phyloP scores from a whole-genome alignment of 1,140 invertebrate species.

The Aphis gossypii region DNA sequence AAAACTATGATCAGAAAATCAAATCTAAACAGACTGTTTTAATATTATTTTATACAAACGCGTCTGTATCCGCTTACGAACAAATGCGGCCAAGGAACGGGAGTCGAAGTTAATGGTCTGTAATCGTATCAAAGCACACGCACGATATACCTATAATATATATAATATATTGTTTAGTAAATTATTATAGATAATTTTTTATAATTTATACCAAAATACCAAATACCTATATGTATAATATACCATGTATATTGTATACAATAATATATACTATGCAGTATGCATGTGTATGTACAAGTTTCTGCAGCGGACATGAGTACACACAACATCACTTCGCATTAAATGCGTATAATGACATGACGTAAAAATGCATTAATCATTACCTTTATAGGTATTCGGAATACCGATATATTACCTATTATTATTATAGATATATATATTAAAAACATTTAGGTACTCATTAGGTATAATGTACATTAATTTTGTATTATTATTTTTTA shows the following conservation, averaged over 20 bases:
- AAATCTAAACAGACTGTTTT: too few species aligned
- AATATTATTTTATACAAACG: too few species aligned
- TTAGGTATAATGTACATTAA: too few species aligned
- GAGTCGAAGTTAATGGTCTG: background rate
- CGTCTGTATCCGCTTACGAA: background rate
- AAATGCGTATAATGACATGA: background rate
- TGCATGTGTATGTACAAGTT: background rate
- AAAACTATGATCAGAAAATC: too few species aligned
- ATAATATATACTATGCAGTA: background rate
- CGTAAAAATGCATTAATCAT: slow-evolving; percentile 1
- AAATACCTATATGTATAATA: too few species aligned
- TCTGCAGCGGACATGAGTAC: background rate
- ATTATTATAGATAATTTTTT: too few species aligned
- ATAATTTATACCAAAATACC: too few species aligned
- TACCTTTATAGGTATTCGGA: background rate
- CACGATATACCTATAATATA: too few species aligned
- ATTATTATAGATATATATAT: too few species aligned
- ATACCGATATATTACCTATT: background rate
- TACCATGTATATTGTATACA: too few species aligned
- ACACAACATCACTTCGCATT: background rate
- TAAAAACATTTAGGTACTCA: background rate
- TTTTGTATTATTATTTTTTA: too few species aligned
- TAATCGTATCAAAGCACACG: background rate
- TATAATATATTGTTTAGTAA: background rate
- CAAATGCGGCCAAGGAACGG: background rate